A percentile compares a stretch with the other conserved stretches of the same genome.
Evolutionary conservation across 2,113 vertebrate genomes (phyloP).

Genomic region (Charadrius vociferus): DNA sequence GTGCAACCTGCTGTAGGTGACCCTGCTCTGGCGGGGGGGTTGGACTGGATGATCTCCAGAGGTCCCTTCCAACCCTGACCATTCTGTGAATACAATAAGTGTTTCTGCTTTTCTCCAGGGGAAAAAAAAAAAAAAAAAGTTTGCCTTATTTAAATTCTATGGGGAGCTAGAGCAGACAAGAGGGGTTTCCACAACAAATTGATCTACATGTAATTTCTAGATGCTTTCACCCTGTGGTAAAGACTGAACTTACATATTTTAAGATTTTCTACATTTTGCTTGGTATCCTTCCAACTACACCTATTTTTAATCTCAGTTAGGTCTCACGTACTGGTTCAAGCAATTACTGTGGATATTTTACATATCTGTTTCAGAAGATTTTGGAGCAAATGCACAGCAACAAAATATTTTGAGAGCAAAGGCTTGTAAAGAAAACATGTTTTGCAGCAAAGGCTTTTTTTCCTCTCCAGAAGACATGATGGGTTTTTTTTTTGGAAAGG

Average conservation of each 20-base stretch:
- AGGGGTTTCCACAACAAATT: not conserved
- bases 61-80: too few species aligned
- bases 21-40: too few species aligned
- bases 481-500: not conserved
- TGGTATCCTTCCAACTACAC: not conserved
- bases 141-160: not conserved
- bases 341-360: not conserved
- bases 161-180: not conserved
- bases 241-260: not conserved
- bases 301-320: not conserved
- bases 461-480: not conserved
- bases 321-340: not conserved
- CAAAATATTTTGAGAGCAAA: not conserved
- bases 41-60: too few species aligned
- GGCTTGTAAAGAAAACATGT: not conserved
- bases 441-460: not conserved
- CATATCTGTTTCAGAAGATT: not conserved
- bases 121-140: not conserved
- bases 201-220: not conserved
- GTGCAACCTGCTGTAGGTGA: too few species aligned
- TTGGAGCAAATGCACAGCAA: not conserved
- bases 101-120: too few species aligned
- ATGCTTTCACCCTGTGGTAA: not conserved
- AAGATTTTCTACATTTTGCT: not conserved
- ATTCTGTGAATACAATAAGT: not conserved